Conservation (phyloP, 2,888 invertebrate genomes). For the Agrilus biguttatus region DNA sequence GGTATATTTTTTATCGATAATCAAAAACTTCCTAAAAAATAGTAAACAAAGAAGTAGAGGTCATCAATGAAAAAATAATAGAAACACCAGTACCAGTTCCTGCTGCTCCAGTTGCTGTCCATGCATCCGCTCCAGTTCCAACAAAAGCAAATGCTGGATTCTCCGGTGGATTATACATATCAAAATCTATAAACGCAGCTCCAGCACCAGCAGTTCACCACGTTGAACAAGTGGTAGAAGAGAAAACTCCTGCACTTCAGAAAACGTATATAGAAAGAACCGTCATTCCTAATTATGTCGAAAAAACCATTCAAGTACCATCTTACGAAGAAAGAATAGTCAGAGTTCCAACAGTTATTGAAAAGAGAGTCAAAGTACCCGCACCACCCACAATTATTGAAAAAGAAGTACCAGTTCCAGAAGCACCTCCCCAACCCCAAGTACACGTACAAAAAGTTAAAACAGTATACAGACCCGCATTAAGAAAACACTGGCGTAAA, state of each 20-base stretch:
- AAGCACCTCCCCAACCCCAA: slow-evolving; percentile 2
- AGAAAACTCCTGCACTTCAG: slow-evolving; percentile 6
- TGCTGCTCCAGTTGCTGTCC: background rate
- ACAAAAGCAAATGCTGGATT: slow-evolving; percentile 2
- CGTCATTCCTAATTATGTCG: slow-evolving; percentile 26
- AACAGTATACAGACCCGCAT: background rate
- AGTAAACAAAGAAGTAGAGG: slow-evolving; percentile 13
- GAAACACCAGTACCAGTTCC: background rate
- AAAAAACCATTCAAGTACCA: slow-evolving; percentile 27
- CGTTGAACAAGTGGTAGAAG: slow-evolving; percentile 13
- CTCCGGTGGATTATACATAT: slow-evolving; percentile 2
- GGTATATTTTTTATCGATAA: too few species aligned
- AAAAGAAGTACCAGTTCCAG: slow-evolving; percentile 19
- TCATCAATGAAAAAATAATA: slow-evolving; percentile 4
- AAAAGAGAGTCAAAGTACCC: slow-evolving; percentile 23
- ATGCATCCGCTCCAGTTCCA: background rate
- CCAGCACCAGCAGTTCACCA: slow-evolving; percentile 6
- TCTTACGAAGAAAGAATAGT: slow-evolving; percentile 27
- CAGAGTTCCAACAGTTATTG: slow-evolving; percentile 25
- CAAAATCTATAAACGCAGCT: slow-evolving; percentile 8
- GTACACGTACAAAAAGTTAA: background rate
- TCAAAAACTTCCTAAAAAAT: too few species aligned
- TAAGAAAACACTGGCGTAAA: background rate
- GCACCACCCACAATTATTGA: slow-evolving; percentile 24
- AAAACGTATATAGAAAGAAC: slow-evolving; percentile 24